These are phyloP conservation scores for Heliconius ismenius DNA, from an alignment of 2,888 invertebrate genomes.

Conservation along the genomic window DNA sequence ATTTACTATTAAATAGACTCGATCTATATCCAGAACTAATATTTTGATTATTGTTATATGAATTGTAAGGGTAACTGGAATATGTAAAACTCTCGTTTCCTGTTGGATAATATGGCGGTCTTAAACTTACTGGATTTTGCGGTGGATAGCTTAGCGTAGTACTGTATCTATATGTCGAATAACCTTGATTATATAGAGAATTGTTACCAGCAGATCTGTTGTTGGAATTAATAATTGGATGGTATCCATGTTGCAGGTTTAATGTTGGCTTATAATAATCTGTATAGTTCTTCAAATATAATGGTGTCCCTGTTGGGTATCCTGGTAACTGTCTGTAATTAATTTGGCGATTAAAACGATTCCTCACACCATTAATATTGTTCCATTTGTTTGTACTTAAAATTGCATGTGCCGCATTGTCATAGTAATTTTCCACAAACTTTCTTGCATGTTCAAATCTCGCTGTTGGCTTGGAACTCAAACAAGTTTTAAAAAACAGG, in stretches of 20 bases:
- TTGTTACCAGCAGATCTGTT: background rate
- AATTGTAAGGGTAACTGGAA: background rate
- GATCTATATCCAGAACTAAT: background rate
- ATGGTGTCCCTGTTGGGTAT: conserved; percentile 55
- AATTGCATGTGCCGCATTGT: background rate
- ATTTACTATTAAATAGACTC: too few relatives aligned
- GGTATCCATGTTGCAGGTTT: conserved; percentile 5
- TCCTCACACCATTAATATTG: conserved; percentile 23
- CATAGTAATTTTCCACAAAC: background rate
- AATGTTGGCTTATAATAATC: conserved; percentile 23
- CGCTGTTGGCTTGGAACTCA: background rate
- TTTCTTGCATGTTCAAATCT: background rate
- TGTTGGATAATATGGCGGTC: conserved; percentile 7
- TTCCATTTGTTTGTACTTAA: background rate
- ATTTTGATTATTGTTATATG: conserved; percentile 1
- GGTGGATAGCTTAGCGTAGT: conserved; percentile 10
- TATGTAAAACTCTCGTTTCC: background rate
- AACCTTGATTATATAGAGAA: background rate
- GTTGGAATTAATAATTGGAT: background rate
- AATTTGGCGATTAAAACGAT: conserved; percentile 52
- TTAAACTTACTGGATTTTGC: conserved; percentile 14
- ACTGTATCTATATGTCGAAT: conserved; percentile 1
- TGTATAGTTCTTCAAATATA: conserved; percentile 13
- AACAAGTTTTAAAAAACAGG: conserved; percentile 47
- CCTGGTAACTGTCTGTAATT: conserved; percentile 48